A percentile compares a stretch with the other conserved stretches of the same genome.
These are phyloP conservation scores for Drosophila sordidula DNA, from an alignment of 2,888 invertebrate genomes.

Conservation along the genomic window DNA sequence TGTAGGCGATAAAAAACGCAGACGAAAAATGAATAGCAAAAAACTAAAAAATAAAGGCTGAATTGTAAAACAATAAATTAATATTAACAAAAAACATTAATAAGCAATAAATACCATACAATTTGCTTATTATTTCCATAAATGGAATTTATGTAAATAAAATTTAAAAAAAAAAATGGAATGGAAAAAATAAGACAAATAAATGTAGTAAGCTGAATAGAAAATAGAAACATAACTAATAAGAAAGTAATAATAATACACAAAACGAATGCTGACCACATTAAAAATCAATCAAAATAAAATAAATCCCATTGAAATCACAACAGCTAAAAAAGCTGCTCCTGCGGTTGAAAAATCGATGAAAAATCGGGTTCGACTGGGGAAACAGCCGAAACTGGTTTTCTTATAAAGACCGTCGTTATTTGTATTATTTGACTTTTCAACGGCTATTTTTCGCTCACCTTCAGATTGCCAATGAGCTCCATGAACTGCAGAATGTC, in stretches of 20 bases:
- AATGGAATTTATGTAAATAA: neutral
- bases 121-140: too few relatives aligned
- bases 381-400: constrained; percentile 30
- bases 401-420: neutral
- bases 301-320: constrained; percentile 32
- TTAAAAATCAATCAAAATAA: neutral
- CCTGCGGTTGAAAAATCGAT: constrained; percentile 64
- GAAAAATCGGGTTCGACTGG: neutral
- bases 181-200: neutral
- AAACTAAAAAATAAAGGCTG: neutral
- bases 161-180: neutral
- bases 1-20: constrained; percentile 24
- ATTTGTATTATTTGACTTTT: neutral
- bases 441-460: constrained; percentile 77
- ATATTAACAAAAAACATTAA: too few relatives aligned
- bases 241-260: neutral
- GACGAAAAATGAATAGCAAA: neutral
- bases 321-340: constrained; percentile 19
- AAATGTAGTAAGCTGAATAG: too few relatives aligned
- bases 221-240: too few relatives aligned
- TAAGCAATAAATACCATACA: too few relatives aligned
- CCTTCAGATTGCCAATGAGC: constrained; percentile 90
- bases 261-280: neutral
- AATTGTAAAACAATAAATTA: neutral
- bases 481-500: constrained; percentile 88